Evolutionary conservation across 2,797 vertebrate genomes (phyloP).

Genomic region (Pangasius larnaudii): DNA sequence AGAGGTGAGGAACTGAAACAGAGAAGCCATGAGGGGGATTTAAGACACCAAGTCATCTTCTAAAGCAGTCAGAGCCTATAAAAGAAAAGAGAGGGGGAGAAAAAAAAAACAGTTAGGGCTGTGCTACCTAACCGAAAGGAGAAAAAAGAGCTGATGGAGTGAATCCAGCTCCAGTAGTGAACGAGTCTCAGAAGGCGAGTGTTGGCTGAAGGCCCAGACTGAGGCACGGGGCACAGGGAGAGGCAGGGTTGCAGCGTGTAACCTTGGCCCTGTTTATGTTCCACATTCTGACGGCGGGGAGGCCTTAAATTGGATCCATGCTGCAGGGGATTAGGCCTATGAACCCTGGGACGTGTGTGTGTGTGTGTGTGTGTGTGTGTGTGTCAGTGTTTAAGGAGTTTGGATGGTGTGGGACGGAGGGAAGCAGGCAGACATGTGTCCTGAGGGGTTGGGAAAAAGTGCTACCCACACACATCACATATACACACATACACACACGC

Average conservation of each 20-base stretch:
- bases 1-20: slow-evolving; percentile 74
- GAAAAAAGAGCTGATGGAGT: slow-evolving; percentile 61
- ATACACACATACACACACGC: not conserved
- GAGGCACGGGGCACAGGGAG: slow-evolving; percentile 45
- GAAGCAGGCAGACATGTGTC: slow-evolving; percentile 68
- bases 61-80: slow-evolving; percentile 27
- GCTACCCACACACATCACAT: slow-evolving; percentile 45
- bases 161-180: slow-evolving; percentile 71
- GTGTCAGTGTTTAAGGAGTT: slow-evolving; percentile 24
- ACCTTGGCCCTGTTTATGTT: slow-evolving; percentile 72
- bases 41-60: slow-evolving; percentile 52
- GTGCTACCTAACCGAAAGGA: slow-evolving; percentile 40
- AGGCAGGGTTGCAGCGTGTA: slow-evolving; percentile 59
- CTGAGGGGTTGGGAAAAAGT: slow-evolving; percentile 67
- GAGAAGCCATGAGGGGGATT: slow-evolving; percentile 37
- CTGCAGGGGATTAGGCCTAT: slow-evolving; percentile 74
- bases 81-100: not conserved
- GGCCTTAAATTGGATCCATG: slow-evolving; percentile 78
- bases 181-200: slow-evolving; percentile 75
- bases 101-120: slow-evolving; percentile 13
- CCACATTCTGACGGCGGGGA: slow-evolving; percentile 67
- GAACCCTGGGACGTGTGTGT: slow-evolving; percentile 57
- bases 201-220: slow-evolving; percentile 55
- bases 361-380: slow-evolving; percentile 27
- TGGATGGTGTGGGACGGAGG: slow-evolving; percentile 38